Conservation (phyloP, 2,888 invertebrate species). For the Protodeltote pygarga region DNA sequence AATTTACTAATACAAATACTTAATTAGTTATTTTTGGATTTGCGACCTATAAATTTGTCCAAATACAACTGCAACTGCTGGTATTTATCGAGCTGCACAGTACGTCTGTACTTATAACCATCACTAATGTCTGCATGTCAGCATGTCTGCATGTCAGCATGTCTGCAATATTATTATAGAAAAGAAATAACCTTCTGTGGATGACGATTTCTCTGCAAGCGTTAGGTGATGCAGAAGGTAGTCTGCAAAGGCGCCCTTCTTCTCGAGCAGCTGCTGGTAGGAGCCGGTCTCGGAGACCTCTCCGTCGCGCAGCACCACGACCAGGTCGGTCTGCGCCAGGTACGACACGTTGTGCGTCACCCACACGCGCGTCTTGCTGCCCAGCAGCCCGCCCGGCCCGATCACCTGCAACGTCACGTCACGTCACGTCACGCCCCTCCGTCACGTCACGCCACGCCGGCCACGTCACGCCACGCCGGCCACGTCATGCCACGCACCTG, state of each 20-base stretch:
- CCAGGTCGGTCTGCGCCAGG: constrained; percentile 95
- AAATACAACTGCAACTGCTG: too few species aligned
- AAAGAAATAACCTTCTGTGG: constrained; percentile 69
- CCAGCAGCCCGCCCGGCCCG: constrained; percentile 90
- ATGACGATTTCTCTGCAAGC: constrained; percentile 84
- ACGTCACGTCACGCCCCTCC: background rate
- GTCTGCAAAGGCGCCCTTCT: constrained; percentile 94
- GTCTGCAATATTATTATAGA: background rate
- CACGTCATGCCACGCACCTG: constrained; percentile 84
- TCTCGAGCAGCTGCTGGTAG: constrained; percentile 94
- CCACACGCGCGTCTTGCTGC: constrained; percentile 93
- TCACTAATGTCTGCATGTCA: too few species aligned
- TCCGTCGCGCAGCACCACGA: constrained; percentile 95
- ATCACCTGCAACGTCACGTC: constrained; percentile 14
- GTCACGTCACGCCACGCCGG: background rate
- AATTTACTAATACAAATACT: too few species aligned
- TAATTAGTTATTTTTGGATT: too few species aligned
- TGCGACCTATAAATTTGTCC: too few species aligned
- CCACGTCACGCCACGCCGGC: constrained; percentile 60
- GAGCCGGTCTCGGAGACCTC: constrained; percentile 96
- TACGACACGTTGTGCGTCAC: constrained; percentile 99
- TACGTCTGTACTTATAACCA: too few species aligned
- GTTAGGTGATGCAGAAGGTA: constrained; percentile 93
- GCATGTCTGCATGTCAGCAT: too few species aligned
- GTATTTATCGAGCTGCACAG: too few species aligned